phyloP scores from a whole-genome alignment of 2,113 vertebrate genomes.

The Leptobrachium leishanense region DNA sequence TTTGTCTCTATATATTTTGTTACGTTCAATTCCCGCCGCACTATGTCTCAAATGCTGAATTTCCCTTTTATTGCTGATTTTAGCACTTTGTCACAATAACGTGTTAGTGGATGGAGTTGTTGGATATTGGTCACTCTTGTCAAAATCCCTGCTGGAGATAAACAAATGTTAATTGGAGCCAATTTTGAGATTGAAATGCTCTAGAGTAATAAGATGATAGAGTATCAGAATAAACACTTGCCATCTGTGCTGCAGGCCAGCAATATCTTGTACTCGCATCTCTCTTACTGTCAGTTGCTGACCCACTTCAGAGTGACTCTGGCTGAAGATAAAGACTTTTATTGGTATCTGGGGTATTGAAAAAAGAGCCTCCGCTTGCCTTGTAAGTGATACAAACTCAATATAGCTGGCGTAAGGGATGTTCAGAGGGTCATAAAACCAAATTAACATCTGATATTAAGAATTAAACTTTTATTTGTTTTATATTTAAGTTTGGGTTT shows the following conservation, averaged over 20 bases:
- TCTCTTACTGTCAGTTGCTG: slow-evolving; percentile 29
- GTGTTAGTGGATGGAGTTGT: slow-evolving; percentile 41
- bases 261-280: slow-evolving; percentile 17
- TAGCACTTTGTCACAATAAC: background rate
- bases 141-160: slow-evolving; percentile 40
- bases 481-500: background rate
- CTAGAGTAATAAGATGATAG: slow-evolving; percentile 10
- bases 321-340: slow-evolving; percentile 24
- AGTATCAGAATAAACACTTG: slow-evolving; percentile 12
- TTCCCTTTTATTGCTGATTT: background rate
- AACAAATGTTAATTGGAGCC: slow-evolving; percentile 45
- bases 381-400: slow-evolving; percentile 12
- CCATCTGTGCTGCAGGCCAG: slow-evolving; percentile 17
- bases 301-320: slow-evolving; percentile 30
- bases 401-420: background rate
- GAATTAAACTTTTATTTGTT: background rate
- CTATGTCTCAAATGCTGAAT: background rate
- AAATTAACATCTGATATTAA: background rate
- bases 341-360: slow-evolving; percentile 22
- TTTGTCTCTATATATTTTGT: too few relatives aligned
- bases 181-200: slow-evolving; percentile 47
- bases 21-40: too few relatives aligned
- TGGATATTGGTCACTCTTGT: slow-evolving; percentile 52
- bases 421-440: background rate
- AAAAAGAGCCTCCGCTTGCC: background rate